Evolutionary conservation across 2,797 vertebrate species (phyloP).

Genomic region (Argya squamiceps): DNA sequence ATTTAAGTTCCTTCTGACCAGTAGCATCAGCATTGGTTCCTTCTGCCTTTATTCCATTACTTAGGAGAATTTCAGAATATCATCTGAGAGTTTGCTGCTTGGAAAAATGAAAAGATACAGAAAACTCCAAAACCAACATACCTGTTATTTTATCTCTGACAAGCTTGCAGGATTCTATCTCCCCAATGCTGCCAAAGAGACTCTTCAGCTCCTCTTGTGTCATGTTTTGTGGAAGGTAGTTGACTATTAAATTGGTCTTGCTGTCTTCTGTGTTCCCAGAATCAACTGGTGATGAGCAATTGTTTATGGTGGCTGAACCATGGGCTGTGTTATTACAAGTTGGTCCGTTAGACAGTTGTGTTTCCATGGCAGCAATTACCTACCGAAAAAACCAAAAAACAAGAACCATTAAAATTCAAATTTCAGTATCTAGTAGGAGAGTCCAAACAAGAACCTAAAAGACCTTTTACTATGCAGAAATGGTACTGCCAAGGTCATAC

Average conservation of each 20-base stretch:
- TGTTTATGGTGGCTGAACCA: conserved; percentile 90
- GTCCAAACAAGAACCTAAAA: conserved; percentile 54
- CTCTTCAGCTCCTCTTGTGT: conserved; percentile 98
- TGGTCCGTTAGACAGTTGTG: conserved; percentile 97
- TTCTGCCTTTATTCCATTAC: neutral
- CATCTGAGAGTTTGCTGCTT: neutral
- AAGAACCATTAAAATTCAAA: conserved; percentile 67
- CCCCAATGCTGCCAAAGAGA: conserved; percentile 97
- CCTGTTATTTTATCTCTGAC: conserved; percentile 99
- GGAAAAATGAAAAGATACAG: neutral
- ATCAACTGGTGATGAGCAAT: conserved; percentile 93
- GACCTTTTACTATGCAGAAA: conserved; percentile 49
- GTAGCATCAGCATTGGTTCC: neutral
- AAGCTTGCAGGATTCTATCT: conserved; percentile 98
- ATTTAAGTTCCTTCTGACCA: neutral
- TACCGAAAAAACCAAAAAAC: conserved; percentile 85
- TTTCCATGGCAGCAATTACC: conserved; percentile 99
- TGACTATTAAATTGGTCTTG: conserved; percentile 99
- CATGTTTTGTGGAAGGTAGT: conserved; percentile 99
- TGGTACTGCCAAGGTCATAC: neutral
- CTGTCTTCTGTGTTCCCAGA: conserved; percentile 95
- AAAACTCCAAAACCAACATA: conserved; percentile 64
- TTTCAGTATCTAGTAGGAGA: conserved; percentile 45
- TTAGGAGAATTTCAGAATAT: neutral
- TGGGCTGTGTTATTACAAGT: conserved; percentile 96